Base-by-base conservation (phyloP, 2,888 invertebrate species). In the Teleogryllus oceanicus region DNA sequence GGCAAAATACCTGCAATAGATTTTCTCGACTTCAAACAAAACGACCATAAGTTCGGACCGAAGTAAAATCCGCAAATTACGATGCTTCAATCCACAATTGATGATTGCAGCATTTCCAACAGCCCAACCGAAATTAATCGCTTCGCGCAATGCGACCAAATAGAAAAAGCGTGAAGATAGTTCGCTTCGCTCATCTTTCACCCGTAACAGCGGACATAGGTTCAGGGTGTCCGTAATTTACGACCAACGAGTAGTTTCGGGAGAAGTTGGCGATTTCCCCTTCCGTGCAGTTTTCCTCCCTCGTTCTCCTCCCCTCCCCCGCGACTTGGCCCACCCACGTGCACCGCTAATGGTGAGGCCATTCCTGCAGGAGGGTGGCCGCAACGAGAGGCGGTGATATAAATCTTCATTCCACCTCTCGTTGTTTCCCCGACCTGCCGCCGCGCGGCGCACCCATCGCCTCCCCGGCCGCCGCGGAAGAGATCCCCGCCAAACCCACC, bases 401-500 rank as follows among this genome's bases (percentile, higher is more conserved):
- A 62, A 62, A 62, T 62, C 62, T 62, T 62, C 62, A 62, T 62
- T 62, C 62, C 62, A 62, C 62, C 62, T n/a, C 62, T 62, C 62
- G 62, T 62, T 18, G 62, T 18, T 18, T 62, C n/a, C 62, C 5
- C 16, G 13, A 62, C 62, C 62, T 62, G 62, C 62, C 62, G 13
- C 62, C n/a, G 13, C 62, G n/a, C 62, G n/a, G 13, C n/a, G 62
- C 62, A 13, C 16, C 62, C 62, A 18, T 62, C n/a, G n/a, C 62
- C 16, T 12, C 1, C n/a, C 62, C 62, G n/a, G 16, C n/a, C 62
- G n/a, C 62, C 62, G 62, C 62, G 62, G 16, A 13, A 16, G 16
- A 62, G n/a, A 13, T n/a, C 62, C 16, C 16, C 62, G 62, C 62
- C 62, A 62, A 37, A 12, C 62, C 62, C 62, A 8, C 62, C 62